phyloP scores from a whole-genome alignment of 2,797 vertebrate genomes.

The Pitangus sulphuratus region DNA sequence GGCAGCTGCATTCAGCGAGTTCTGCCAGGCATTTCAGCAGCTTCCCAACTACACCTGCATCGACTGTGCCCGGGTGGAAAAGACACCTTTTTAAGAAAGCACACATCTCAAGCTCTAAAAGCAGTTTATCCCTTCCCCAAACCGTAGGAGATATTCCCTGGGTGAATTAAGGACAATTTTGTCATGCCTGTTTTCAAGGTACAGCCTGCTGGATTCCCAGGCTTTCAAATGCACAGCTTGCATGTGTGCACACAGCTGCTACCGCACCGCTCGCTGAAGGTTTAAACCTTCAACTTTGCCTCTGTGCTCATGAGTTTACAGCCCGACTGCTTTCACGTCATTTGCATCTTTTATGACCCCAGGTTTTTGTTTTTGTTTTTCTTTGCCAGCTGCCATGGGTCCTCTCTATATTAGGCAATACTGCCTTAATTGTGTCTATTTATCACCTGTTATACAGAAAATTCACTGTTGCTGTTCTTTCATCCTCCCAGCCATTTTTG shows the following conservation, averaged over 20 bases:
- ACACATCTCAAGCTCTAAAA: not conserved
- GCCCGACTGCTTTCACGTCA: not conserved
- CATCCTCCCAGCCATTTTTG: not conserved
- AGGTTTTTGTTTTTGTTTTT: not conserved
- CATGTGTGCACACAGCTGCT: not conserved
- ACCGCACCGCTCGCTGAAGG: rapidly evolving
- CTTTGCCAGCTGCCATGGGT: not conserved
- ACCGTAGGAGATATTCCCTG: not conserved
- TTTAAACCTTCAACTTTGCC: not conserved
- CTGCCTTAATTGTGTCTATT: not conserved
- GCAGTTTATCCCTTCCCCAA: not conserved
- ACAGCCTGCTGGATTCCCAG: not conserved
- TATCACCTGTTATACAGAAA: not conserved
- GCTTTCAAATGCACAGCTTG: not conserved
- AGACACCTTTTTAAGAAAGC: not conserved
- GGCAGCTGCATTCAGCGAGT: not conserved
- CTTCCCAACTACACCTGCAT: not conserved
- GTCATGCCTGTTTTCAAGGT: not conserved
- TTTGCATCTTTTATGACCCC: not conserved
- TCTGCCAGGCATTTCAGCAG: not conserved
- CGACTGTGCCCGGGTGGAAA: not conserved
- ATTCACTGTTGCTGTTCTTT: not conserved
- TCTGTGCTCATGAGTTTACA: not conserved
- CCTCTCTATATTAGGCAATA: not conserved
- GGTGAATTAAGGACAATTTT: not conserved